These are phyloP conservation scores for Tragelaphus scriptus DNA, from an alignment of 2,113 vertebrate species.

Conservation along the genomic window DNA sequence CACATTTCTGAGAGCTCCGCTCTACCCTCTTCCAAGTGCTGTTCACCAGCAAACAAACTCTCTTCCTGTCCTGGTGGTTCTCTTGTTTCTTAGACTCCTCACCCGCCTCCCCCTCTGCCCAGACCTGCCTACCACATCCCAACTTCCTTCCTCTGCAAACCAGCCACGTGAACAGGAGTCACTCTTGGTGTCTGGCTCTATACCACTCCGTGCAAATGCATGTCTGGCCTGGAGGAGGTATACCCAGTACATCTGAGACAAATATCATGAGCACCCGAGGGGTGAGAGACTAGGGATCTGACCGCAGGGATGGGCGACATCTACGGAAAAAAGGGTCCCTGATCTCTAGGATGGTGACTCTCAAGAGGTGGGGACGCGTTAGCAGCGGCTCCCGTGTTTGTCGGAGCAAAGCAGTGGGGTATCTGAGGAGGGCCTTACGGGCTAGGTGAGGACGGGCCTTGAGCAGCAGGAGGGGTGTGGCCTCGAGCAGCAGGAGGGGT, in stretches of 20 bases:
- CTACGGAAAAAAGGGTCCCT: not conserved
- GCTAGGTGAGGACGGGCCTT: accelerated
- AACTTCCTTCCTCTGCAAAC: not conserved
- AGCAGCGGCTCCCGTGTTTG: not conserved
- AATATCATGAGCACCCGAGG: not conserved
- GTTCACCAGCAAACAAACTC: not conserved
- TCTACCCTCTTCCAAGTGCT: not conserved
- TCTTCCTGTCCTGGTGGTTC: not conserved
- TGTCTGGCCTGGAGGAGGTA: not conserved
- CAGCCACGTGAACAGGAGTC: not conserved
- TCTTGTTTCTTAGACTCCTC: not conserved
- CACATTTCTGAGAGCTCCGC: not conserved
- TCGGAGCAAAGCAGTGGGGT: not conserved
- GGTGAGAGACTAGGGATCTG: not conserved
- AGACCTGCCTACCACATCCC: not conserved
- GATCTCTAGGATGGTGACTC: not conserved
- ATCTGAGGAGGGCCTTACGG: not conserved
- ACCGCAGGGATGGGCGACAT: too few relatives aligned
- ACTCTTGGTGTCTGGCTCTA: not conserved
- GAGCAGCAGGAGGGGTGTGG: not conserved
- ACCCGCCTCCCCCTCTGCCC: accelerated
- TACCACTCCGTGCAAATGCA: not conserved
- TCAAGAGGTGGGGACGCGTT: not conserved
- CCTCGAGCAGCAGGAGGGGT: not conserved
- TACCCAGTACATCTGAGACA: not conserved